Evolutionary conservation across 2,888 invertebrate genomes (phyloP).

Genomic region (Lasioglossum villosulum): DNA sequence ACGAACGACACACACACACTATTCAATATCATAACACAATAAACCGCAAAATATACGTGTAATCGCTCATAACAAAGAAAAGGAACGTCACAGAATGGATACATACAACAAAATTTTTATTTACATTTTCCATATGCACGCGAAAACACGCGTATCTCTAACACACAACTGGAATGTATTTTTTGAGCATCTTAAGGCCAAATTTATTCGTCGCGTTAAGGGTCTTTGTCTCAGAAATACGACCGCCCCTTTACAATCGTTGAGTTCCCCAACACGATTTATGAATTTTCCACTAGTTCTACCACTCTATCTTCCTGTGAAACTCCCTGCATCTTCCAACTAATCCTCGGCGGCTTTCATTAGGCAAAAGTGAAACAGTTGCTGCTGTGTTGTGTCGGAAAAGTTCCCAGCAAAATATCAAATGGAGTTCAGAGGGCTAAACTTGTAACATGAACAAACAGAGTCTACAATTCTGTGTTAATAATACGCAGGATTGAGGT

Average conservation of each 20-base stretch:
- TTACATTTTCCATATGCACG: neutral
- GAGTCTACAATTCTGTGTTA: neutral
- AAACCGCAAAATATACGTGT: neutral
- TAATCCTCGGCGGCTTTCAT: constrained; percentile 4
- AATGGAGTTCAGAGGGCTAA: neutral
- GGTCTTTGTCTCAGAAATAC: neutral
- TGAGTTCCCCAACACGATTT: neutral
- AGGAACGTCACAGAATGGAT: neutral
- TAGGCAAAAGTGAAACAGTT: neutral
- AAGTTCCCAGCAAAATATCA: constrained; percentile 3
- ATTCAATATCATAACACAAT: neutral
- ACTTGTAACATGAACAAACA: neutral
- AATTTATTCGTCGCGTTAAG: neutral
- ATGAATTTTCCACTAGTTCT: neutral
- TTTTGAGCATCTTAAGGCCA: neutral
- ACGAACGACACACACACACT: neutral
- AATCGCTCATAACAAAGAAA: neutral
- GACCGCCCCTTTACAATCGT: neutral
- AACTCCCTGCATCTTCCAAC: neutral
- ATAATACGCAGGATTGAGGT: neutral
- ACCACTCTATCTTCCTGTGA: neutral
- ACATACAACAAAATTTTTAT: neutral
- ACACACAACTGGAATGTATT: neutral
- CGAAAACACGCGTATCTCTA: neutral
- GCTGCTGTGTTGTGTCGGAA: neutral